Conservation (phyloP, 2,797 vertebrate genomes). For the Pantherophis vulpinus region DNA sequence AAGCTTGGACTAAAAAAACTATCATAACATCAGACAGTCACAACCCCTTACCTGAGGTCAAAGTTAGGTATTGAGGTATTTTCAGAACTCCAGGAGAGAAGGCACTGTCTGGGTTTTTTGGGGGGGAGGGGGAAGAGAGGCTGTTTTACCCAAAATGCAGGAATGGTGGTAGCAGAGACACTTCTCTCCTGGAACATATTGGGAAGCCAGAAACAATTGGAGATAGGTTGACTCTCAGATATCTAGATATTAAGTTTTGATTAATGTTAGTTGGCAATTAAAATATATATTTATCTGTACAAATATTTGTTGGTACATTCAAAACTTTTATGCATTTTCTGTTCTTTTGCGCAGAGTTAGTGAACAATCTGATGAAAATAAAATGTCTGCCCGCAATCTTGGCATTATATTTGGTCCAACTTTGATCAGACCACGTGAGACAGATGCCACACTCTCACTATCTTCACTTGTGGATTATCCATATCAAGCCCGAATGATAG, state of each 20-base stretch:
- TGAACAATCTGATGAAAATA: conserved; percentile 92
- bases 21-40: not conserved
- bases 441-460: conserved; percentile 87
- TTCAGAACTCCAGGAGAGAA: not conserved
- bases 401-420: conserved; percentile 97
- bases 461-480: conserved; percentile 96
- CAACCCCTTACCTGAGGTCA: not conserved
- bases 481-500: conserved; percentile 90
- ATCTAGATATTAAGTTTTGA: not conserved
- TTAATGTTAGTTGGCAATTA: not conserved
- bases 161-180: not conserved
- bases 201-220: not conserved
- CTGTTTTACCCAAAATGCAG: not conserved
- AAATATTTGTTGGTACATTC: not conserved
- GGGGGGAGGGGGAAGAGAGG: not conserved
- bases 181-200: not conserved
- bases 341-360: conserved; percentile 78
- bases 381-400: conserved; percentile 96
- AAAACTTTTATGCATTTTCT: not conserved
- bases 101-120: not conserved
- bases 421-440: conserved; percentile 87
- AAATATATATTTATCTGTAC: not conserved
- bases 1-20: not conserved
- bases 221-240: not conserved
- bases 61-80: not conserved